Evolutionary conservation across 64 coral and sea anemone genomes (phyloP).

Genomic region (Stichodactyla helianthus): DNA sequence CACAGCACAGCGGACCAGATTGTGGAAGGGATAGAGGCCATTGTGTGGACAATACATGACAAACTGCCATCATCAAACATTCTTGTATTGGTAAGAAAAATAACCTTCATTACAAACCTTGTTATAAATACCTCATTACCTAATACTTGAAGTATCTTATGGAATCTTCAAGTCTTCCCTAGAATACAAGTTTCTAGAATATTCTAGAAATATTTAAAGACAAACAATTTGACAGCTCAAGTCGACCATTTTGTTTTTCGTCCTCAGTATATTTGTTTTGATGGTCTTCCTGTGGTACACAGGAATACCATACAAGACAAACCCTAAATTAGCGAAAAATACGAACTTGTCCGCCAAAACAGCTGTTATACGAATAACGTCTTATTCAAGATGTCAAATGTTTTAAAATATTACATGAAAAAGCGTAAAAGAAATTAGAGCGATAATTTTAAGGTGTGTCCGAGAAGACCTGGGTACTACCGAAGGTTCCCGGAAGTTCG

Average conservation of each 20-base stretch:
- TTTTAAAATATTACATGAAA: not conserved
- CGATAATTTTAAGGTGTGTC: not conserved
- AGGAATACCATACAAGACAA: no score
- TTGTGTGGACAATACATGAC: conserved; percentile 79
- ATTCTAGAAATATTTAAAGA: conserved; percentile 4
- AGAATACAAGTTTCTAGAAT: not conserved
- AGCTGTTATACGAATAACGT: no score
- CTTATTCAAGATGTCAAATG: not conserved
- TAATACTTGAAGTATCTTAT: not conserved
- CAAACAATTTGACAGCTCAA: not conserved
- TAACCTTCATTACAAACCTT: not conserved
- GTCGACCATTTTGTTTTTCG: not conserved
- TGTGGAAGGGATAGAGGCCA: conserved; percentile 81
- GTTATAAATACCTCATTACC: not conserved
- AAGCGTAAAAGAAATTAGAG: not conserved
- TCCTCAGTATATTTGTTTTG: not conserved
- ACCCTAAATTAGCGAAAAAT: no score
- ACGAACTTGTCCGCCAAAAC: no score
- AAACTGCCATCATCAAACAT: conserved; percentile 71
- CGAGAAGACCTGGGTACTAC: not conserved
- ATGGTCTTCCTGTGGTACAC: not conserved
- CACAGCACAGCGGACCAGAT: conserved; percentile 77
- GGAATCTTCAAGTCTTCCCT: not conserved
- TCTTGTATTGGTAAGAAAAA: conserved; percentile 79
- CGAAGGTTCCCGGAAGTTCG: no score